Evolutionary conservation across 2,888 invertebrate species (phyloP), one percentile per base, ranked within the genome.

Genomic region (Rotaria sp.): DNA sequence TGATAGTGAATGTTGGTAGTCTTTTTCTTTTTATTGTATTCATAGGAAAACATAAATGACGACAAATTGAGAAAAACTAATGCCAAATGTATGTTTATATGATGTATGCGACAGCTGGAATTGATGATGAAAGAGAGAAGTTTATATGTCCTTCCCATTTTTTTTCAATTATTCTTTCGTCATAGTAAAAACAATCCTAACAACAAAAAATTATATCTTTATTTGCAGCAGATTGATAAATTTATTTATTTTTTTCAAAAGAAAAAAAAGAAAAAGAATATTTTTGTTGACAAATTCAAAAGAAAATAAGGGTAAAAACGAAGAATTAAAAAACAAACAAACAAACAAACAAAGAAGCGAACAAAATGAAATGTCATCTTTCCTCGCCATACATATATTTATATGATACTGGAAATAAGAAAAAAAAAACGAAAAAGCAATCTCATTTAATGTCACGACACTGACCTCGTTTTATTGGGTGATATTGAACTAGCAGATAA

Each of bases 11-110:
- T 67, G 21, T 67, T 67, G 67, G 21, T 67, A 38, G 67, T 55
- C 5, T 52, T 21, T 52, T 67, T 67, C 18, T 35, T 67, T 67
- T 35, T 67, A 67, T 67, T 67, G 67, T 67, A 35, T 35, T 67
- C 67, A 67, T 67, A 67, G 67, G 67, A 67, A 67, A 67, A 67
- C 67, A 67, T 67, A 67, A 67, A 67, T 67, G 67, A 67, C 67
- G 67, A 67, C 67, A 67, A 67, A 67, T 67, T 67, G 67, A 67
- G 67, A 67, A 67, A 67, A 18, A 67, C 67, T 67, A 67, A 67
- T 67, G 67, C 35, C 21, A 67, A 67, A 67, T 67, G 67, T 67
- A 67, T 67, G 67, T 67, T 67, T 67, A 67, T 67, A 67, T 38
- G 67, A 67, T 35, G 67, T 67, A 35, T 21, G 67, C 67, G 67